phyloP scores from a whole-genome alignment of 1,140 invertebrate species.

The Nasonia vitripennis region DNA sequence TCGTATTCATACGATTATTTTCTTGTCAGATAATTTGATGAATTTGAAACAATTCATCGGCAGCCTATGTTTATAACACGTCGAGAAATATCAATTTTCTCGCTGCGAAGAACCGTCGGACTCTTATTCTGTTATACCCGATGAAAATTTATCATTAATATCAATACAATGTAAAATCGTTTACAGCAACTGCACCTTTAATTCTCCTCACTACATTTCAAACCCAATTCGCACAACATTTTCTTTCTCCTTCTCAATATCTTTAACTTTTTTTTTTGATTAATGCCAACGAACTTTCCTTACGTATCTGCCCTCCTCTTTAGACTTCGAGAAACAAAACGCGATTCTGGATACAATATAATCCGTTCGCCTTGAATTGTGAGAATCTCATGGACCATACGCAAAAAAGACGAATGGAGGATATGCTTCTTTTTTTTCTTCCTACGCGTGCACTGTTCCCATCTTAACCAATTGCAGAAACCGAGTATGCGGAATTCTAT shows the following conservation, averaged over 20 bases:
- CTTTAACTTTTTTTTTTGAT: constrained; percentile 63
- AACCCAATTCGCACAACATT: constrained; percentile 7
- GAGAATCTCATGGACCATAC: constrained; percentile 60
- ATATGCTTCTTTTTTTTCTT: constrained; percentile 66
- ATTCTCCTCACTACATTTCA: constrained; percentile 15
- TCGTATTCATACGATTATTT: neutral
- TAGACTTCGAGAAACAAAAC: constrained; percentile 57
- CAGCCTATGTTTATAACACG: constrained; percentile 24
- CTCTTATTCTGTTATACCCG: neutral
- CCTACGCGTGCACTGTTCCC: constrained; percentile 68
- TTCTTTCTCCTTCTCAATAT: constrained; percentile 17
- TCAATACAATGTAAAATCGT: constrained; percentile 18
- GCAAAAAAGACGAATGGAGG: constrained; percentile 66
- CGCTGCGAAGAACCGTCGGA: constrained; percentile 33
- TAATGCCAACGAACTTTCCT: constrained; percentile 59
- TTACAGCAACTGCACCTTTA: constrained; percentile 41
- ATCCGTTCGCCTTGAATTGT: constrained; percentile 35
- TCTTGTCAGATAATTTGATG: neutral
- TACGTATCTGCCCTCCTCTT: constrained; percentile 46
- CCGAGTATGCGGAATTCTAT: neutral
- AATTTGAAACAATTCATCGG: constrained; percentile 29
- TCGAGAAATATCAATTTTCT: constrained; percentile 33
- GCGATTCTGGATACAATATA: constrained; percentile 58
- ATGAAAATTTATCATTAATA: constrained; percentile 38
- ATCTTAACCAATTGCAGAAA: constrained; percentile 64